Evolutionary conservation across 2,113 vertebrate genomes (phyloP).

Genomic region (Lepus americanus): DNA sequence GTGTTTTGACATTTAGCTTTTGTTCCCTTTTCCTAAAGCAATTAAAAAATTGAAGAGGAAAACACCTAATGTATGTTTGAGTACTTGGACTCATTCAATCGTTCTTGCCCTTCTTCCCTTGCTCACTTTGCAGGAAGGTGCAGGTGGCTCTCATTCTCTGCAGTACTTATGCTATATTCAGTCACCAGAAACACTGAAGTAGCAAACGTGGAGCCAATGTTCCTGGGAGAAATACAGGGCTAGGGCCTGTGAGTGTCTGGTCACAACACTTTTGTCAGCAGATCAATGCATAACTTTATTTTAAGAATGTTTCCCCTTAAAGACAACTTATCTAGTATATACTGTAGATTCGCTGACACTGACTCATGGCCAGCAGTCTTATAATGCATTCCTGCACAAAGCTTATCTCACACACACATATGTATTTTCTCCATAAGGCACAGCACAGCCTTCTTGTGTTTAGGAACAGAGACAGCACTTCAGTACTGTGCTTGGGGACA

Average conservation of each 20-base stretch:
- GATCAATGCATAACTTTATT: background rate
- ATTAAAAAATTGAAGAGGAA: background rate
- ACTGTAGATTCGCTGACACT: background rate
- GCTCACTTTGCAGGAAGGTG: background rate
- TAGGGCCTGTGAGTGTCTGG: background rate
- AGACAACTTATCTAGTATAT: background rate
- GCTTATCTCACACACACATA: background rate
- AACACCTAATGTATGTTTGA: background rate
- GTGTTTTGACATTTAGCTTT: background rate
- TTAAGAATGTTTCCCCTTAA: constrained; percentile 37
- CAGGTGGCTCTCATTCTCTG: background rate
- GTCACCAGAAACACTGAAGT: background rate
- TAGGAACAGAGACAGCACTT: background rate
- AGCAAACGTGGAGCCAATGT: background rate
- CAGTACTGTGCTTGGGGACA: background rate
- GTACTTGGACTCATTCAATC: background rate
- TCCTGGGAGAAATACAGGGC: background rate
- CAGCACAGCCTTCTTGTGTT: background rate
- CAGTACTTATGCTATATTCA: background rate
- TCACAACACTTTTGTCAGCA: background rate
- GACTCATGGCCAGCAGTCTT: background rate
- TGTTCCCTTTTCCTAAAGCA: background rate
- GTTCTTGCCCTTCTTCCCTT: background rate
- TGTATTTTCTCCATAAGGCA: background rate
- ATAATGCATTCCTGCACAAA: background rate